Evolutionary conservation across 2,797 vertebrate species (phyloP).

Genomic region (Clamator glandarius): DNA sequence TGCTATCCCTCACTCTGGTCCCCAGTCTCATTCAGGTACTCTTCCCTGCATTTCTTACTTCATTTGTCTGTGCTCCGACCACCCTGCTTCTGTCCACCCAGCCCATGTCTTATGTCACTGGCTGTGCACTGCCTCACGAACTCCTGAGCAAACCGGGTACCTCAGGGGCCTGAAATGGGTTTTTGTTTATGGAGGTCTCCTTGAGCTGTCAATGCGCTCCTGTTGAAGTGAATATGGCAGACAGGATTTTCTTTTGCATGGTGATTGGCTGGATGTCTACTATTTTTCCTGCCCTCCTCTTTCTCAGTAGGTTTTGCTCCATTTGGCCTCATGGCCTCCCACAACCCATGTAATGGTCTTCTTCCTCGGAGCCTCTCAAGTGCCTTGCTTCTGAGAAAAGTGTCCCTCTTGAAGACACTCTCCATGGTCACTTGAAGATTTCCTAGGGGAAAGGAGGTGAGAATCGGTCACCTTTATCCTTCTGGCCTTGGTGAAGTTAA

Average conservation of each 20-base stretch:
- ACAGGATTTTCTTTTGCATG: not conserved
- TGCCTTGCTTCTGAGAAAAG: not conserved
- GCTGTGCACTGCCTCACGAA: not conserved
- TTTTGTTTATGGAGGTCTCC: not conserved
- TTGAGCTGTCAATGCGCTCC: rapidly evolving
- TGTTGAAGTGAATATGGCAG: not conserved
- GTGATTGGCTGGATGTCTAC: not conserved
- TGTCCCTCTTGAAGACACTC: not conserved
- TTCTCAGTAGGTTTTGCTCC: not conserved
- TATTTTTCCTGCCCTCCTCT: not conserved
- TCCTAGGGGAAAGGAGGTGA: not conserved
- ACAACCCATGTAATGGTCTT: not conserved
- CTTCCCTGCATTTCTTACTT: not conserved
- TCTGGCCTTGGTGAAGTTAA: not conserved
- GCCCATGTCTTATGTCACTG: not conserved
- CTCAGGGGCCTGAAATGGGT: not conserved
- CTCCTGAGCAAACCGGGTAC: not conserved
- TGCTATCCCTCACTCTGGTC: not conserved
- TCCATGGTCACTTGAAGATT: not conserved
- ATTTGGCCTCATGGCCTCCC: not conserved
- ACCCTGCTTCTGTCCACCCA: not conserved
- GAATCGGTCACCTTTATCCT: not conserved
- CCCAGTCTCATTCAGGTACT: not conserved
- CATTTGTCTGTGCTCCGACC: not conserved
- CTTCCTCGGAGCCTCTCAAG: not conserved